Conservation (phyloP, 1,140 invertebrate species). For the Meloidogyne hapla region DNA sequence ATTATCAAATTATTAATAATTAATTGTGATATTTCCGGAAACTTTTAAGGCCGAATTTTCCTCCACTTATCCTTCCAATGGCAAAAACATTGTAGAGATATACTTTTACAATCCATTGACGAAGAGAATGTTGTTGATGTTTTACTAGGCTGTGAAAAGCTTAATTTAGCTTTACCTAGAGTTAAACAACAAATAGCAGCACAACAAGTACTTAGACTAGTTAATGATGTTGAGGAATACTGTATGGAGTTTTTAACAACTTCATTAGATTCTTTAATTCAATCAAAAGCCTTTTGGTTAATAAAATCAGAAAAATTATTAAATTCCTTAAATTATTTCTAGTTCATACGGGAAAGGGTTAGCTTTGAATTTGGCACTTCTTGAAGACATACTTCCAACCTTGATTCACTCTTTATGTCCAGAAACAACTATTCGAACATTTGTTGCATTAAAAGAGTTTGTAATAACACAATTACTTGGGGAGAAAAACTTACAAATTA, state of each 20-base stretch:
- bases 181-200: conserved; percentile 46
- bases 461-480: background rate
- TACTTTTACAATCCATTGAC: conserved; percentile 45
- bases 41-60: conserved; percentile 46
- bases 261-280: conserved; percentile 53
- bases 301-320: background rate
- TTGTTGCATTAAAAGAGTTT: conserved; percentile 53
- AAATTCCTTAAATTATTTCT: background rate
- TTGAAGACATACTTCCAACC: conserved; percentile 58
- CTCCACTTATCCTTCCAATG: conserved; percentile 54
- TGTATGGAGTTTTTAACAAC: conserved; percentile 55
- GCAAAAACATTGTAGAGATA: conserved; percentile 57
- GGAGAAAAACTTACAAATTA: background rate
- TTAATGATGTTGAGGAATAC: conserved; percentile 55
- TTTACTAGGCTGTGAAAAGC: conserved; percentile 57
- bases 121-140: conserved; percentile 59
- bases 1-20: conserved; percentile 8
- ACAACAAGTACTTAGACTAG: conserved; percentile 44
- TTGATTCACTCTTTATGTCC: conserved; percentile 54
- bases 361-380: conserved; percentile 54
- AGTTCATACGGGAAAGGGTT: conserved; percentile 50
- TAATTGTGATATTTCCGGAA: too few species aligned
- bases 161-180: conserved; percentile 53
- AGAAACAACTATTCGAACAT: conserved; percentile 57
- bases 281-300: conserved; percentile 48